These are phyloP conservation scores for Cyrtorhinus lividipennis DNA, from an alignment of 1,140 invertebrate species.

Conservation along the genomic window DNA sequence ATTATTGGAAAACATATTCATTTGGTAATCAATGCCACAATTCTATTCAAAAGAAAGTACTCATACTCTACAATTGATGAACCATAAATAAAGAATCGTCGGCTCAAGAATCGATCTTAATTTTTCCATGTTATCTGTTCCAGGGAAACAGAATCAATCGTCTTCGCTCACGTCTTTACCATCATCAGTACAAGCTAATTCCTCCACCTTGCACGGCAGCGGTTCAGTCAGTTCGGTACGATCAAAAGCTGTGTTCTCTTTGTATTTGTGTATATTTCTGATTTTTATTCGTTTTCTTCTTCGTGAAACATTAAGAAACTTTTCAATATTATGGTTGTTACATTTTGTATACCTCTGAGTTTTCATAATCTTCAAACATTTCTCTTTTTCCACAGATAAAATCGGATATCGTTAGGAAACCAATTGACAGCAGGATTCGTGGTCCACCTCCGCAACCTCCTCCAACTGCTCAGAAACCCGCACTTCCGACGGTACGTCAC, in stretches of 20 bases:
- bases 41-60: too few relatives aligned
- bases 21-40: too few relatives aligned
- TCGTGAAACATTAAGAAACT: too few relatives aligned
- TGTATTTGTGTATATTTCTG: not conserved
- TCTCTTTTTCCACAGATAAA: too few relatives aligned
- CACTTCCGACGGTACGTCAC: constrained; percentile 26
- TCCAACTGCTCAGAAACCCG: constrained; percentile 36
- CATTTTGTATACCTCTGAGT: too few relatives aligned
- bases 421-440: constrained; percentile 29
- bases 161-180: not conserved
- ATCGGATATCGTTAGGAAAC: constrained; percentile 17
- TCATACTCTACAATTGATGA: too few relatives aligned
- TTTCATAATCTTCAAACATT: too few relatives aligned
- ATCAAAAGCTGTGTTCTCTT: too few relatives aligned
- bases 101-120: too few relatives aligned
- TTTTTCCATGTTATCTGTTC: not conserved
- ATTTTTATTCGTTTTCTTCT: not conserved
- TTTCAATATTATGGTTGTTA: not conserved
- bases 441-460: constrained; percentile 40
- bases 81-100: too few relatives aligned
- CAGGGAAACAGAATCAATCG: not conserved
- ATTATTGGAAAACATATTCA: too few relatives aligned
- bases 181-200: not conserved
- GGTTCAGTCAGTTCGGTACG: not conserved
- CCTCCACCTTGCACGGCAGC: not conserved